Percentiles rank a stretch among this genome's conserved stretches.
Evolutionary conservation across 1,140 invertebrate species (phyloP).

Genomic region (Cydia fagiglandana): DNA sequence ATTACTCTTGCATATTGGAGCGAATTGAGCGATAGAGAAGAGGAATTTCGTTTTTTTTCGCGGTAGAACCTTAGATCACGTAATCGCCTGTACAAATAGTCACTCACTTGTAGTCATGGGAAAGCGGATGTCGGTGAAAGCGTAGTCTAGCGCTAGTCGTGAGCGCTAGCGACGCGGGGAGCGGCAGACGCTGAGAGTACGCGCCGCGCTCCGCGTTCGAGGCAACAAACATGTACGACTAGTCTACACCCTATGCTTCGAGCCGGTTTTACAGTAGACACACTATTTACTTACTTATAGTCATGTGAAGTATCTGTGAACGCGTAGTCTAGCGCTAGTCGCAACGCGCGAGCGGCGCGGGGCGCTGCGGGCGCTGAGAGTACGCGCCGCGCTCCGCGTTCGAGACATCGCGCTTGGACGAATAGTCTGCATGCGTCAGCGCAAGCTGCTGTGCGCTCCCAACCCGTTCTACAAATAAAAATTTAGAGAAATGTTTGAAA

Average conservation of each 20-base stretch:
- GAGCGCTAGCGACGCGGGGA: slow-evolving; percentile 47
- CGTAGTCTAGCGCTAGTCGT: slow-evolving; percentile 64
- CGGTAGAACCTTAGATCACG: too few species aligned
- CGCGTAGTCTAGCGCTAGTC: slow-evolving; percentile 66
- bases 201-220: slow-evolving; percentile 60
- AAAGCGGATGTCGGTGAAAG: too few species aligned
- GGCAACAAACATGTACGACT: slow-evolving; percentile 59
- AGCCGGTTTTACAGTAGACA: too few species aligned
- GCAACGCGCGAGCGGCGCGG: slow-evolving; percentile 54
- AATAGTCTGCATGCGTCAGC: slow-evolving; percentile 59
- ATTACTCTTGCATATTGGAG: too few species aligned
- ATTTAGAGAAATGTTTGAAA: neutral
- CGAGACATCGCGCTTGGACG: slow-evolving; percentile 59
- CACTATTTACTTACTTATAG: slow-evolving; percentile 53
- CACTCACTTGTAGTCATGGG: too few species aligned
- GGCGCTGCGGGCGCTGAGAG: slow-evolving; percentile 61
- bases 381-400: slow-evolving; percentile 62
- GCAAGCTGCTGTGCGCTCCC: slow-evolving; percentile 61
- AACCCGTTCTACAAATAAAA: slow-evolving; percentile 51
- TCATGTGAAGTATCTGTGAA: slow-evolving; percentile 70
- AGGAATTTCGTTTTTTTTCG: too few species aligned
- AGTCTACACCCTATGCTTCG: slow-evolving; percentile 40
- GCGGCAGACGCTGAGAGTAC: slow-evolving; percentile 62
- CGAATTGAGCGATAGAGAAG: too few species aligned
- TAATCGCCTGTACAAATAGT: too few species aligned